Evolutionary conservation across 2,113 vertebrate genomes (phyloP).

Genomic region (Girardinichthys multiradiatus): DNA sequence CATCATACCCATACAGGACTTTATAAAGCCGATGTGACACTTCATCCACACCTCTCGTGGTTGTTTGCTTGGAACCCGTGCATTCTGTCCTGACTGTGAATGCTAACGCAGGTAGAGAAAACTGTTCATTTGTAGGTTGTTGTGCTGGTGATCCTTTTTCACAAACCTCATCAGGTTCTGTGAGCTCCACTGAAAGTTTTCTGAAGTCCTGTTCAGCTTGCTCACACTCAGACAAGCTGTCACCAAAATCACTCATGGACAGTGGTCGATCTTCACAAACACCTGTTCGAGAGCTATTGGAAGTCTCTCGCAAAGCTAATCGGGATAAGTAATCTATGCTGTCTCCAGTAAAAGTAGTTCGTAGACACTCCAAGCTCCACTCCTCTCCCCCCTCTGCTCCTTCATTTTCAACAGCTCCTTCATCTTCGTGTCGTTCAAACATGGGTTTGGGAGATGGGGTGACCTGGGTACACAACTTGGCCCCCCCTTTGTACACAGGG

Average conservation of each 20-base stretch:
- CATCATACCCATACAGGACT: conserved; percentile 71
- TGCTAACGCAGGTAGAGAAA: background rate
- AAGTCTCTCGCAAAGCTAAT: conserved; percentile 33
- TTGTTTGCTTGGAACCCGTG: conserved; percentile 6
- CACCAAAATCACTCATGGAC: conserved; percentile 74
- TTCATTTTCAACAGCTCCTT: conserved; percentile 35
- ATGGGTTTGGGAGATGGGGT: conserved; percentile 27
- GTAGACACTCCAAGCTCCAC: conserved; percentile 62
- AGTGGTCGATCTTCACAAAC: conserved; percentile 57
- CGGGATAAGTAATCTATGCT: conserved; percentile 29
- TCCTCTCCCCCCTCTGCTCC: conserved; percentile 60
- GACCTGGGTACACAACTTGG: conserved; percentile 33
- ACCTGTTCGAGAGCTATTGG: conserved; percentile 32
- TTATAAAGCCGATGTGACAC: conserved; percentile 74
- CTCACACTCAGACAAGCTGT: conserved; percentile 74
- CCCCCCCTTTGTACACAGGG: conserved; percentile 63
- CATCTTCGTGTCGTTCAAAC: conserved; percentile 51
- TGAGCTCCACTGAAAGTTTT: conserved; percentile 64
- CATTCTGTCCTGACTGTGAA: conserved; percentile 1
- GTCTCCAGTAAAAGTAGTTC: conserved; percentile 22
- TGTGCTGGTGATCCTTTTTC: conserved; percentile 11
- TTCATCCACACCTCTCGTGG: conserved; percentile 60
- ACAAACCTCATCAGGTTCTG: conserved; percentile 38
- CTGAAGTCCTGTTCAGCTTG: conserved; percentile 75
- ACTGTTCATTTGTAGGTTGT: conserved; percentile 20